Evolutionary conservation across 2,888 invertebrate genomes (phyloP), one percentile per base, ranked within the genome.

Genomic region (Pachymerium ferrugineum): DNA sequence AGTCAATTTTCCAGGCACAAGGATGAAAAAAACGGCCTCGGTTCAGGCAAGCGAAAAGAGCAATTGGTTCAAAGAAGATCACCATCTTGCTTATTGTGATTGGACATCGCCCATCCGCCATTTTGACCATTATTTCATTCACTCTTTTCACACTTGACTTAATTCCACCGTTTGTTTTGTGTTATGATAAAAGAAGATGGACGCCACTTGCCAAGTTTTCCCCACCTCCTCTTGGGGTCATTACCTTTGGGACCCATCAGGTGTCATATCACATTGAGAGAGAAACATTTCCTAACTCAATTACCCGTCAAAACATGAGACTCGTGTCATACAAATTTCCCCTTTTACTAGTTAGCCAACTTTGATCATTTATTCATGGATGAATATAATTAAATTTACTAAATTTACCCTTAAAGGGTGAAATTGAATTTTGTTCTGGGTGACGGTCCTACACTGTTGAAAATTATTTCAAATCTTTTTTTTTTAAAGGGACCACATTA

Each of bases 241-340:
- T 16, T 47, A 47, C 47, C 47, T 47, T 1, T 47, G 47, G 47
- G 47, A 47, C 6, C n/a, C 47, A 47, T 47, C 47, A 47, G 47
- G 47, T 47, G 47, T 47, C 47, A 47, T 19, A 47, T 47, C 8
- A 47, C 47, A 47, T 47, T 47, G 47, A 47, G 14, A 47, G 47
- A 47, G 47, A 47, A 47, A 47, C 47, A 47, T 47, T 47, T 47
- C 47, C 47, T 16, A n/a, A 47, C 47, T 47, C 47, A 47, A 47
- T 47, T 47, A 47, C 19, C 19, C 8, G 47, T n/a, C 47, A 16
- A 47, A 16, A 16, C 47, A 3, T 6, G 47, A 8, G 19, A 47
- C 19, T 1, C 2, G 47, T 38, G 47, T 47, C 47, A 16, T 47
- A n/a, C n/a, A n/a, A n/a, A n/a, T n/a, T n/a, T n/a, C n/a, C n/a